These are phyloP conservation scores for Ceratoteleas bidentatus DNA, from an alignment of 1,140 invertebrate genomes.

Conservation along the genomic window DNA sequence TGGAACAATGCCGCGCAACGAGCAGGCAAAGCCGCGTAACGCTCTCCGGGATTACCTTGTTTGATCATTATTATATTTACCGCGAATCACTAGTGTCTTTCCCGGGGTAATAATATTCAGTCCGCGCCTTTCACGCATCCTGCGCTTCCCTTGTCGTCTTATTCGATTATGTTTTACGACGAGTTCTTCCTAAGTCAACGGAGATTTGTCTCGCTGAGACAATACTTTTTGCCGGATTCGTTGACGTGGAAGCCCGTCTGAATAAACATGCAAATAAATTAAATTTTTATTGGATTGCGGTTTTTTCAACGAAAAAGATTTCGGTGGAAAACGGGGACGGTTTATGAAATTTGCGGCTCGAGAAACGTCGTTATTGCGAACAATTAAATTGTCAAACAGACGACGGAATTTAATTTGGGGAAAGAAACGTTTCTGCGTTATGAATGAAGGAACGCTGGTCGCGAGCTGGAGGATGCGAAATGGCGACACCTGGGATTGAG, in stretches of 20 bases:
- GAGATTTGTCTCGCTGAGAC: slow-evolving; percentile 23
- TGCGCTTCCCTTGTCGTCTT: slow-evolving; percentile 28
- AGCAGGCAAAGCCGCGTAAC: slow-evolving; percentile 55
- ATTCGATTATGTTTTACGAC: slow-evolving; percentile 50
- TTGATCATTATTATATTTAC: slow-evolving; percentile 67
- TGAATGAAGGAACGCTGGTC: too few species aligned
- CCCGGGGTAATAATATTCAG: slow-evolving; percentile 56
- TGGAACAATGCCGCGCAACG: slow-evolving; percentile 62
- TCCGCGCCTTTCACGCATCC: slow-evolving; percentile 34
- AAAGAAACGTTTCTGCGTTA: too few species aligned
- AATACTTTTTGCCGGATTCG: slow-evolving; percentile 14
- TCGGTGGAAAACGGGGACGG: too few species aligned
- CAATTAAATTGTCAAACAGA: too few species aligned
- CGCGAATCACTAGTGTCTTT: slow-evolving; percentile 52
- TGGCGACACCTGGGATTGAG: too few species aligned
- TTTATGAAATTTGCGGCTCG: neutral
- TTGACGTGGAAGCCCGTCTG: slow-evolving; percentile 11
- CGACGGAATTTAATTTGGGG: too few species aligned
- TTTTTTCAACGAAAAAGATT: neutral
- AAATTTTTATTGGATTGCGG: slow-evolving; percentile 25
- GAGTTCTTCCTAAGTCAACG: slow-evolving; percentile 19
- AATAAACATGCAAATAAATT: slow-evolving; percentile 37
- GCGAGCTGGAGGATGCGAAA: too few species aligned
- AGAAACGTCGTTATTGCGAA: neutral
- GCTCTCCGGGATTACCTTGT: slow-evolving; percentile 59